Percentiles rank a stretch among this genome's conserved stretches.
Evolutionary conservation across 2,888 invertebrate genomes (phyloP).

Genomic region (Saturnia pavonia): DNA sequence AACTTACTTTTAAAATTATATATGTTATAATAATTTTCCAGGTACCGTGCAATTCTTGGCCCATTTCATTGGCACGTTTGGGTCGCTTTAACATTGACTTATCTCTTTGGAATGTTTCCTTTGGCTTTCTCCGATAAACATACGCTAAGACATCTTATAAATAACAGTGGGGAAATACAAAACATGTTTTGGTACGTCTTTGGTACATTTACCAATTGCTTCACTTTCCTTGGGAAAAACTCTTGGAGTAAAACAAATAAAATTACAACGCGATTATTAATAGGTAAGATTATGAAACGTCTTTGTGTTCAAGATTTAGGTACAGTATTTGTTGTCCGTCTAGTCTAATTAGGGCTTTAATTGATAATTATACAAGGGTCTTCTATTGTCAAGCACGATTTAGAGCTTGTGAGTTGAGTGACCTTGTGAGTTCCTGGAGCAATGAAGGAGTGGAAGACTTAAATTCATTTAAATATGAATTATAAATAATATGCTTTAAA

Average conservation of each 20-base stretch:
- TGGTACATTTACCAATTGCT: slow-evolving; percentile 91
- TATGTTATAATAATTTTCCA: slow-evolving; percentile 45
- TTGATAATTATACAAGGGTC: not conserved
- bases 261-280: slow-evolving; percentile 86
- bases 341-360: not conserved
- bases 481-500: too few species aligned
- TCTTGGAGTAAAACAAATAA: slow-evolving; percentile 88
- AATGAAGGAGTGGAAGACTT: too few species aligned
- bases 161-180: slow-evolving; percentile 87
- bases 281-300: slow-evolving; percentile 76
- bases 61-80: slow-evolving; percentile 92
- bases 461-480: too few species aligned
- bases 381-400: not conserved
- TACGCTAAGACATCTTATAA: slow-evolving; percentile 84
- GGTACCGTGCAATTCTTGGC: slow-evolving; percentile 91
- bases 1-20: not conserved
- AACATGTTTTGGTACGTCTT: slow-evolving; percentile 95
- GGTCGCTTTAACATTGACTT: slow-evolving; percentile 86
- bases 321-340: not conserved
- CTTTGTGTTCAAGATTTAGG: not conserved
- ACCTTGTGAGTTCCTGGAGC: too few species aligned
- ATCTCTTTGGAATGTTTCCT: slow-evolving; percentile 88
- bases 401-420: too few species aligned
- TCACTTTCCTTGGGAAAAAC: slow-evolving; percentile 85
- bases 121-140: slow-evolving; percentile 88